Evolutionary conservation across 2,113 vertebrate genomes (phyloP).

Genomic region (Danio rerio): DNA sequence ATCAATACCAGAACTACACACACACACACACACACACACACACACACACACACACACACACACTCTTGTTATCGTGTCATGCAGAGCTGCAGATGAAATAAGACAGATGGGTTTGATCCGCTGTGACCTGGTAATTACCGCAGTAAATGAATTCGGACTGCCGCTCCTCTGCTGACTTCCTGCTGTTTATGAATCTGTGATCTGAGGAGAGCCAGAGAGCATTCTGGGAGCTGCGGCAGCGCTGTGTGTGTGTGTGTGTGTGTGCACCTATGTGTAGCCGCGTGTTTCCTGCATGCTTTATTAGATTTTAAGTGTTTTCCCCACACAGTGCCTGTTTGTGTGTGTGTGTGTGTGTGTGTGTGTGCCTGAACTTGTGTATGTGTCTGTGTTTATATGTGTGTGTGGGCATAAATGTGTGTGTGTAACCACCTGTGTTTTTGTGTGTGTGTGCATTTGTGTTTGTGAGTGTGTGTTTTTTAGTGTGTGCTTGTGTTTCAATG

Average conservation of each 20-base stretch:
- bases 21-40: background rate
- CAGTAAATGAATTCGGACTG: background rate
- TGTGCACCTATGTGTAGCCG: no score
- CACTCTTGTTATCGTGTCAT: background rate
- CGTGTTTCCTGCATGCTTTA: background rate
- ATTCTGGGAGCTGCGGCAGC: background rate
- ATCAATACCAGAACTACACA: no score
- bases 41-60: background rate
- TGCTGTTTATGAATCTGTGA: background rate
- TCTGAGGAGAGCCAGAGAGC: conserved; percentile 12
- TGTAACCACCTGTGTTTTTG: no score
- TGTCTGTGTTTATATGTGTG: no score
- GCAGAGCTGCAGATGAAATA: background rate
- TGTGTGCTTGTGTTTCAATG: no score
- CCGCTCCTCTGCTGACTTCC: background rate
- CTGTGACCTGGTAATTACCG: background rate
- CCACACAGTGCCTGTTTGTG: background rate
- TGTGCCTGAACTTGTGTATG: no score
- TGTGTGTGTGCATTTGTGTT: no score
- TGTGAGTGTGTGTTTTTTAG: no score
- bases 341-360: background rate
- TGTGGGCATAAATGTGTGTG: no score
- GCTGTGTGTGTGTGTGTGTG: background rate
- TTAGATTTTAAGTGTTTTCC: conserved; percentile 4
- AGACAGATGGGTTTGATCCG: background rate